Evolutionary conservation across 2,797 vertebrate species (phyloP).

Genomic region (Manis pentadactyla): DNA sequence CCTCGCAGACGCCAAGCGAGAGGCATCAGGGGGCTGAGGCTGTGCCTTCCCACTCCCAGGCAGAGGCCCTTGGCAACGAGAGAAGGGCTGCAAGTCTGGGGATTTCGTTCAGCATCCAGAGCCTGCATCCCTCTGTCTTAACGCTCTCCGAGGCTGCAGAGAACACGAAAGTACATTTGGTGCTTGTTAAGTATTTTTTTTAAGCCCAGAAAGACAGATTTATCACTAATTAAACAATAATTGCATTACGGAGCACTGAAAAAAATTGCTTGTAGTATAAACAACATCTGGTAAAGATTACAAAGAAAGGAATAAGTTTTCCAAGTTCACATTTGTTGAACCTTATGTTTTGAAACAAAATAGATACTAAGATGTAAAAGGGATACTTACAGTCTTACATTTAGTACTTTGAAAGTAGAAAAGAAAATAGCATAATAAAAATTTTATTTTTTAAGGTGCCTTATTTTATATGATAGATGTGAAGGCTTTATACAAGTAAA

Average conservation of each 20-base stretch:
- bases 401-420: constrained; percentile 57
- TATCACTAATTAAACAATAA: constrained; percentile 79
- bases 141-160: background rate
- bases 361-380: constrained; percentile 63
- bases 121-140: background rate
- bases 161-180: constrained; percentile 64
- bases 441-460: constrained; percentile 25
- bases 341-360: constrained; percentile 75
- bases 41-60: background rate
- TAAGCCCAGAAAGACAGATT: constrained; percentile 69
- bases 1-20: background rate
- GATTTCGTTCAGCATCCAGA: background rate
- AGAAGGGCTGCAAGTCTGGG: background rate
- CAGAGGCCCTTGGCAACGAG: background rate
- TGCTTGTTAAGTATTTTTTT: constrained; percentile 57
- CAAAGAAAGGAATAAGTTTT: constrained; percentile 74
- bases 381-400: constrained; percentile 60
- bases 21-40: background rate
- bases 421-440: constrained; percentile 45
- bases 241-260: constrained; percentile 70
- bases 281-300: constrained; percentile 81
- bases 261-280: constrained; percentile 73
- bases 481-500: constrained; percentile 39
- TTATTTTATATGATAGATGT: constrained; percentile 2
- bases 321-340: constrained; percentile 72